Base-by-base conservation (phyloP, 1,140 invertebrate genomes). In the Lepidurus arcticus region DNA sequence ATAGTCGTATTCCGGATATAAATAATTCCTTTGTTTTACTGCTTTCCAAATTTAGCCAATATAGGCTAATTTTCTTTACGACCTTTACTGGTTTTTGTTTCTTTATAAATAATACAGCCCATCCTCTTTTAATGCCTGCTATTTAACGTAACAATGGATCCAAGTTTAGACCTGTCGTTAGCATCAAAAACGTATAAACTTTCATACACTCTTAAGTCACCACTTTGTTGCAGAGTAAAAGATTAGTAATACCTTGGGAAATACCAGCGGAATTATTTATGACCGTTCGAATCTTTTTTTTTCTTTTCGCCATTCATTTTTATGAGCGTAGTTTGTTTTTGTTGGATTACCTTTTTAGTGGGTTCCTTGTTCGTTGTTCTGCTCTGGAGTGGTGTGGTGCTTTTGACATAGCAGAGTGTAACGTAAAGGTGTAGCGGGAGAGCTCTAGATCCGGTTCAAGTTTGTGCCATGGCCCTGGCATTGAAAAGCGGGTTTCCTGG, bases 361-460 rank as follows among this genome's bases (percentile, higher is more conserved):
- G 9, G 53, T 65, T 65, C 47, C 53, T 65, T 65, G 13, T 65
- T 65, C 9, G 8, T 65, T 65, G 53, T 65, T 65, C 53, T 65
- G 53, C 53, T 65, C 53, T 65, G 53, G 53, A 65, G 53, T 65
- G 53, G 53, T 65, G n/a, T 21, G 53, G 16, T 65, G 53, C 53
- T 65, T 65, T 65, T 65, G 53, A 65, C 53, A 65, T 65, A 21
- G 53, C 53, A 65, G 53, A 65, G 53, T 65, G 13, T 65, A 65
- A 65, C 53, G 53, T 65, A 65, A 65, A 65, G 53, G 53, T 65
- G 53, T 65, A 65, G 53, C 53, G 53, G 53, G 53, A n/a, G 53
- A 65, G 53, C 53, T 65, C 53, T 65, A 65, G 53, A 65, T 65
- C 53, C 53, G 53, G 53, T 65, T 65, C 53, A 65, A 65, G 53